These are phyloP conservation scores for Ypsolopha sequella DNA, from an alignment of 2,888 invertebrate species.

Conservation along the genomic window DNA sequence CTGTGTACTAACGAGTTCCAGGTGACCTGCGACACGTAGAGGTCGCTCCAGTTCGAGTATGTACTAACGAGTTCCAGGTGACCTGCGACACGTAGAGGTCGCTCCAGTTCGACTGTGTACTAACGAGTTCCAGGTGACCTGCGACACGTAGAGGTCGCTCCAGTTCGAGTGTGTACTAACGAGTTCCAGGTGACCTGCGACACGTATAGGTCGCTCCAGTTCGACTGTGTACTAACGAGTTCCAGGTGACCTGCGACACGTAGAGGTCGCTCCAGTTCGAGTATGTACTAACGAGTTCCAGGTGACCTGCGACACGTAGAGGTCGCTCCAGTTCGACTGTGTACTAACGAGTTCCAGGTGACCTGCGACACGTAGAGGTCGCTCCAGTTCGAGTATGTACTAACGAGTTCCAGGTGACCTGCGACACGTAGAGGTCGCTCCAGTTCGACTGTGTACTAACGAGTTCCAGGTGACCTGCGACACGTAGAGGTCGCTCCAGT, in stretches of 20 bases:
- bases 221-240: no score
- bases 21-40: constrained; percentile 75
- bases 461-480: constrained; percentile 77
- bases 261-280: constrained; percentile 71
- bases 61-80: constrained; percentile 77
- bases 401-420: constrained; percentile 77
- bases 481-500: constrained; percentile 68
- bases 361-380: constrained; percentile 75
- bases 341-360: constrained; percentile 77
- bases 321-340: constrained; percentile 64
- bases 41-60: constrained; percentile 66
- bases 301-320: constrained; percentile 75
- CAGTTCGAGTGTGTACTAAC: constrained; percentile 70
- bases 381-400: constrained; percentile 58
- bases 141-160: constrained; percentile 71
- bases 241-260: constrained; percentile 77
- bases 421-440: constrained; percentile 71
- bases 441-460: no score
- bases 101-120: no score
- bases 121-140: constrained; percentile 77
- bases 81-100: constrained; percentile 75
- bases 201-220: constrained; percentile 68
- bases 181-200: constrained; percentile 77
- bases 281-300: constrained; percentile 76
- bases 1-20: constrained; percentile 78